A percentile compares a stretch with the other conserved stretches of the same genome.
Conservation (phyloP, 2,797 vertebrate genomes). For the Mallotus villosus region DNA sequence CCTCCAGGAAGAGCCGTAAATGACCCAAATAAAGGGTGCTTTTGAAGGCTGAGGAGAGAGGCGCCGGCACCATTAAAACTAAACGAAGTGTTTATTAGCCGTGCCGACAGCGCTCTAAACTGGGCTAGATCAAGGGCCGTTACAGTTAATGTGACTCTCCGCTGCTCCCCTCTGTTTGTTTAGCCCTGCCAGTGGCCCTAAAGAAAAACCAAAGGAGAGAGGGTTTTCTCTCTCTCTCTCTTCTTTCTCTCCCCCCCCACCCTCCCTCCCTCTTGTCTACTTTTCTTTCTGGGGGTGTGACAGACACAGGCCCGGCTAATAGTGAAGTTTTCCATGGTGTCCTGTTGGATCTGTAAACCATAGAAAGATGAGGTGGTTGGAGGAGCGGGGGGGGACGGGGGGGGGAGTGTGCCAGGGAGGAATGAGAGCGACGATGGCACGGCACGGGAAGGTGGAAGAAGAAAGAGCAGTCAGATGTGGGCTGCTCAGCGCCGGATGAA, state of each 20-base stretch:
- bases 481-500: not conserved
- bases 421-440: not conserved
- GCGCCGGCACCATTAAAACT: conserved; percentile 82
- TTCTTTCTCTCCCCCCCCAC: conserved; percentile 34
- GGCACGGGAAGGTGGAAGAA: not conserved
- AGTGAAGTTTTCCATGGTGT: conserved; percentile 50
- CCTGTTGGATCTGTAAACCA: conserved; percentile 52
- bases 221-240: conserved; percentile 35
- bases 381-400: not conserved
- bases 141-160: conserved; percentile 79
- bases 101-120: conserved; percentile 80
- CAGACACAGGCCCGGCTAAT: conserved; percentile 36
- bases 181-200: conserved; percentile 67
- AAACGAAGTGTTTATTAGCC: conserved; percentile 87
- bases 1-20: conserved; percentile 82
- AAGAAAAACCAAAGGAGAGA: conserved; percentile 58
- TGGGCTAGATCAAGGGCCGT: conserved; percentile 80
- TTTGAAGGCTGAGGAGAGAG: conserved; percentile 78
- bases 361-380: conserved; percentile 14
- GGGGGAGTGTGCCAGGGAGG: not conserved
- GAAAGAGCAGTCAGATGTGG: conserved; percentile 7
- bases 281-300: conserved; percentile 27
- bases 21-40: conserved; percentile 86
- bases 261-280: conserved; percentile 37
- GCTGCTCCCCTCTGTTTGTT: conserved; percentile 71